Evolutionary conservation across 2,888 invertebrate genomes (phyloP), one percentile per base, ranked within the genome.

Genomic region (Eledona agricola): DNA sequence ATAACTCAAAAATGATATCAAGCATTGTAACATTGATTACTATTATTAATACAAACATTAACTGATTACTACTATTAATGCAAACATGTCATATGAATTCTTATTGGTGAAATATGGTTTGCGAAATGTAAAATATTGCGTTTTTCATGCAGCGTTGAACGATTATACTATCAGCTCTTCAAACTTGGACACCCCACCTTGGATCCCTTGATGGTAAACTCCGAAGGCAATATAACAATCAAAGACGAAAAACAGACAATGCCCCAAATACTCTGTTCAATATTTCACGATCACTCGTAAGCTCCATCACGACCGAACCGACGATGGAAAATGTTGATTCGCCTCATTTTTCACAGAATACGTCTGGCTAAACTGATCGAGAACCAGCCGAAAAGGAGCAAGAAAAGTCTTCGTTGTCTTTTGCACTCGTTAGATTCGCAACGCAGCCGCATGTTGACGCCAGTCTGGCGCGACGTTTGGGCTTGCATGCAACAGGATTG

Each of bases 361-460:
- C 85, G 89, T 61, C 82, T 92, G 55, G 89, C 87, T 68, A 88
- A 86, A 76, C 77, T 92, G 67, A 85, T 91, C 43, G 87, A 87
- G 64, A 89, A 85, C 69, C 91, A 91, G 74, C 87, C 90, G 25
- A 83, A 91, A 57, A 82, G 90, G 51, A 90, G 88, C 76, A 92
- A 93, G 73, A 95, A 94, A 73, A 93, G 92, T 59, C 88, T 90
- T 63, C 82, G 96, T 40, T 96, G 96, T 78, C 83, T 88, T 6
- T 79, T 96, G 42, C 96, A 96, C 77, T 94, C 94, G 6, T 78
- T 96, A 62, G 96, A 96, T 73, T 89, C 92, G 9, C 92, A 92
- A 59, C 83, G 89, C 17, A 86, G 88, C 57, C 83, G 89, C 52
- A 88, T 85, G 6, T 80, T 84, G 65, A 83, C 85, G 26, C 80